Evolutionary conservation across 2,797 vertebrate genomes (phyloP).

Genomic region (Dendrocincla fuliginosa): DNA sequence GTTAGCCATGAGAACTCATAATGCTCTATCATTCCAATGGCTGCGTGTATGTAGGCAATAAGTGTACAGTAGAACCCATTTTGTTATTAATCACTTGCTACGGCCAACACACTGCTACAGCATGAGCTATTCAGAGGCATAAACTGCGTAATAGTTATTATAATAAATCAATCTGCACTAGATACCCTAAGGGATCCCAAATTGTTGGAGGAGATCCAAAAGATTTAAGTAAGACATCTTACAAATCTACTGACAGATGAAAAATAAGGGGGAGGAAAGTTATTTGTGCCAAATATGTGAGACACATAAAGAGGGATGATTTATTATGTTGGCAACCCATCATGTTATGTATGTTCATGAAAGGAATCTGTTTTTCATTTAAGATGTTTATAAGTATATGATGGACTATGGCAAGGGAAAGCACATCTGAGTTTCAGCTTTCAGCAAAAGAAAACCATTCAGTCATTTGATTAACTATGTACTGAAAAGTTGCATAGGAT

Average conservation of each 20-base stretch:
- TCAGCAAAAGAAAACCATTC: neutral
- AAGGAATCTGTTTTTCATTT: neutral
- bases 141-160: slow-evolving; percentile 38
- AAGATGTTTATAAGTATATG: neutral
- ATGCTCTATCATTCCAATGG: slow-evolving; percentile 60
- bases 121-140: neutral
- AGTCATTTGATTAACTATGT: neutral
- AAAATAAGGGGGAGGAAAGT: neutral
- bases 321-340: neutral
- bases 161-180: slow-evolving; percentile 44
- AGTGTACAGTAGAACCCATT: slow-evolving; percentile 41
- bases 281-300: neutral
- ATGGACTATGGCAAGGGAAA: neutral
- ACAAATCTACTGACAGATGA: neutral
- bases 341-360: neutral
- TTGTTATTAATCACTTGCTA: slow-evolving; percentile 62
- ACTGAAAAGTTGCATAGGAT: neutral
- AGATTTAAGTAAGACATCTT: slow-evolving; percentile 5
- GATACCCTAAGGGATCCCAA: slow-evolving; percentile 6
- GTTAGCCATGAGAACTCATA: slow-evolving; percentile 68
- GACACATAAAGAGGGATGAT: neutral
- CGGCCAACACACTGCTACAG: neutral
- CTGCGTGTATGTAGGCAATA: slow-evolving; percentile 27
- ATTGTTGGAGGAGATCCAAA: neutral
- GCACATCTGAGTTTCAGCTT: neutral